Percentiles rank a stretch among this genome's conserved stretches.
These are phyloP conservation scores for Dipus sagitta DNA, from an alignment of 2,797 vertebrate genomes.

Conservation along the genomic window DNA sequence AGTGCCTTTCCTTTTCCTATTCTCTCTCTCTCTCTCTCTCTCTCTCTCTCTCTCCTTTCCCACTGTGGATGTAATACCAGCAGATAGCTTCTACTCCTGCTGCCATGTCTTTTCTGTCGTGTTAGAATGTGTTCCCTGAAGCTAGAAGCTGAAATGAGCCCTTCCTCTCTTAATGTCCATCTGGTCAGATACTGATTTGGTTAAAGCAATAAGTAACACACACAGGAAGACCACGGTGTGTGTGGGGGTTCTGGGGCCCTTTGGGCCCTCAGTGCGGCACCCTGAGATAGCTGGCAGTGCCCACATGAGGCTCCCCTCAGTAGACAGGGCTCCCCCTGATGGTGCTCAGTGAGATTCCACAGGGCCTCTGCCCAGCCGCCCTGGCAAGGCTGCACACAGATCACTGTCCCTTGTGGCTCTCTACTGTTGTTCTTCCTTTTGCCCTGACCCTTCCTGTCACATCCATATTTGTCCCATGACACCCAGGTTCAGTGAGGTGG, in stretches of 20 bases:
- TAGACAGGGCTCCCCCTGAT: background rate
- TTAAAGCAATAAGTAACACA: too few species aligned
- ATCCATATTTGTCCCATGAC: conserved; percentile 23
- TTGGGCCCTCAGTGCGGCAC: background rate
- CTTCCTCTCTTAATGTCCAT: too few species aligned
- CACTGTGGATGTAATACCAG: too few species aligned
- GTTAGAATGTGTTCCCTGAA: too few species aligned
- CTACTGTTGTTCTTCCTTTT: background rate
- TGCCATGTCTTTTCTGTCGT: too few species aligned
- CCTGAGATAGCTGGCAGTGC: background rate
- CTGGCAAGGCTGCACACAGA: background rate
- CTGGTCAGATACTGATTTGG: too few species aligned
- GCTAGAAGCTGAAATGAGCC: too few species aligned
- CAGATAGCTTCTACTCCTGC: too few species aligned
- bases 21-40: too few species aligned
- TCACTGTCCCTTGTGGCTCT: background rate
- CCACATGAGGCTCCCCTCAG: background rate
- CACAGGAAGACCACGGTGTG: too few species aligned
- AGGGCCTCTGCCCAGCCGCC: background rate
- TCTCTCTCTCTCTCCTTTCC: too few species aligned
- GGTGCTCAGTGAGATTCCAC: background rate
- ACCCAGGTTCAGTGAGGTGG: conserved; percentile 59
- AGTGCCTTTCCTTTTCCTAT: too few species aligned
- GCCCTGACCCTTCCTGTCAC: conserved; percentile 4
- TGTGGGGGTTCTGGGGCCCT: background rate